phyloP scores from a whole-genome alignment of 2,797 vertebrate species.

The Oceanodroma leucorhoa region DNA sequence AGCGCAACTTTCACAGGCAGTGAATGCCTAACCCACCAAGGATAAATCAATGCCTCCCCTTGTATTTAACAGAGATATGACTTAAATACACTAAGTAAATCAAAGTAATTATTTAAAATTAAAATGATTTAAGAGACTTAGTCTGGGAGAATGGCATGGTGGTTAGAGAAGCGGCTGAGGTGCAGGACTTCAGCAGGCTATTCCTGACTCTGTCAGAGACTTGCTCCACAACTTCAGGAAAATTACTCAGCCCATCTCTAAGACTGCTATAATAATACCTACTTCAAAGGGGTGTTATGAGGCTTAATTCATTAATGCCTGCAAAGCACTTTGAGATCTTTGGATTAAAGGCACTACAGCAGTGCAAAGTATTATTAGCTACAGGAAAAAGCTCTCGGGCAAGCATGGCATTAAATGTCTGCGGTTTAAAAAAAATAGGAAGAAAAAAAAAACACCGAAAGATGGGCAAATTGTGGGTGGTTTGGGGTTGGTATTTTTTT shows the following conservation, averaged over 20 bases:
- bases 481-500: background rate
- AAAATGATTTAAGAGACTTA: constrained; percentile 57
- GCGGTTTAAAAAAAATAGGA: background rate
- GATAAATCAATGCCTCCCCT: constrained; percentile 52
- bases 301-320: constrained; percentile 67
- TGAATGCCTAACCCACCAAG: constrained; percentile 33
- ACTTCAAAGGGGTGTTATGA: constrained; percentile 66
- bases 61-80: constrained; percentile 52
- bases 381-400: constrained; percentile 53
- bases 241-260: constrained; percentile 53
- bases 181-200: background rate
- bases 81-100: constrained; percentile 63
- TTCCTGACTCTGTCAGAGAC: constrained; percentile 50
- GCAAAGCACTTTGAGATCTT: constrained; percentile 62
- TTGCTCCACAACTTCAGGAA: constrained; percentile 50
- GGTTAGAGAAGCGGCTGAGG: background rate
- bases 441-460: background rate
- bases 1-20: background rate
- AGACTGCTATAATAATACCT: constrained; percentile 61
- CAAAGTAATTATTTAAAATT: constrained; percentile 68
- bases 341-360: constrained; percentile 57
- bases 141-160: background rate
- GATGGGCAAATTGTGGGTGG: background rate
- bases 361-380: constrained; percentile 53
- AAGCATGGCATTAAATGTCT: constrained; percentile 41